A percentile compares a stretch with the other conserved stretches of the same genome.
Conservation (phyloP, 2,797 vertebrate species). For the Rhyacichthys aspro region DNA sequence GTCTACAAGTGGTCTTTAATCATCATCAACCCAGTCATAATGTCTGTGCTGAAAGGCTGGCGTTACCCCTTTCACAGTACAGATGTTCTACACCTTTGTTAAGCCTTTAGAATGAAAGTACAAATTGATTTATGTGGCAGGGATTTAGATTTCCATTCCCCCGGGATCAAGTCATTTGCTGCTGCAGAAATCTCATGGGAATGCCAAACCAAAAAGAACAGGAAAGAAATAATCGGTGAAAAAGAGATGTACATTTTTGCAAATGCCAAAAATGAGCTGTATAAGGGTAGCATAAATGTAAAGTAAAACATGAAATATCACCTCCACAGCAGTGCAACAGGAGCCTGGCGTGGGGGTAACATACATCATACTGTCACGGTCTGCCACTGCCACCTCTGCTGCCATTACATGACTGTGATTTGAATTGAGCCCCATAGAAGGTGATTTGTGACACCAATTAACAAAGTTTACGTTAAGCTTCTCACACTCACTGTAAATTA, state of each 20-base stretch:
- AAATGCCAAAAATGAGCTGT: conserved; percentile 16
- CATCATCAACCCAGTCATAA: background rate
- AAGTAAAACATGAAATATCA: conserved; percentile 36
- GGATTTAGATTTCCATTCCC: conserved; percentile 19
- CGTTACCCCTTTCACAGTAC: background rate
- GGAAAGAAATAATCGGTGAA: background rate
- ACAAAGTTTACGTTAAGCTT: conserved; percentile 34
- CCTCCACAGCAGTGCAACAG: conserved; percentile 33
- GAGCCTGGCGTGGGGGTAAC: conserved; percentile 27
- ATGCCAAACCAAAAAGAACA: background rate
- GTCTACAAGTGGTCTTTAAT: background rate
- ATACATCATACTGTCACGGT: conserved; percentile 31
- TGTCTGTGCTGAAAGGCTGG: background rate
- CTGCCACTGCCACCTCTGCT: conserved; percentile 19
- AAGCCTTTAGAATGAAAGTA: background rate
- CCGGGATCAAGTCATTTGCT: conserved; percentile 17
- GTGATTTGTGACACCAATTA: conserved; percentile 48
- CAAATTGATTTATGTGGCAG: conserved; percentile 10
- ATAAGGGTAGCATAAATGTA: conserved; percentile 11
- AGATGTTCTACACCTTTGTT: background rate
- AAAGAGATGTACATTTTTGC: background rate
- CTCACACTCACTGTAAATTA: conserved; percentile 22
- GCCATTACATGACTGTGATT: conserved; percentile 13
- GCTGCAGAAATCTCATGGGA: conserved; percentile 10
- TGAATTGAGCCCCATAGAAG: conserved; percentile 26